Base-by-base conservation (phyloP, 2,888 invertebrate species). In the Sesia apiformis region DNA sequence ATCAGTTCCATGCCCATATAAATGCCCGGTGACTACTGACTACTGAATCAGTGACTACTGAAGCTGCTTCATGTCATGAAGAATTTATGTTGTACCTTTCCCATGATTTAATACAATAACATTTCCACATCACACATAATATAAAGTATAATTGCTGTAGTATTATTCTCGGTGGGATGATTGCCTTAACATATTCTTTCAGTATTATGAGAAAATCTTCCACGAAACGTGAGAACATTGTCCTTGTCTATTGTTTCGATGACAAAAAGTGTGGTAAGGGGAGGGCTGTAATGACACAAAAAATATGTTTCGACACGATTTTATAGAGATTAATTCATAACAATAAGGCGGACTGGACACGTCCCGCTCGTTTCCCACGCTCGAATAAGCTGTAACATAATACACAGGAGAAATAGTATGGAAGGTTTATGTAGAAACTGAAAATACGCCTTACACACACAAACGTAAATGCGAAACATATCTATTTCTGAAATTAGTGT, bases 291-390 rank as follows among this genome's bases (percentile, higher is more conserved):
- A 38, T 50, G 7, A 46, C 5, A 52, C 51, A 52, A 46, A 50
- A 54, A 57, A 52, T 49, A 49, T 52, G 46, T 55, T 55, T 53
- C 53, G 38, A 58, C 53, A 57, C 52, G 52, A 52, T 50, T 55
- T 49, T 53, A 57, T 56, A 59, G 52, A 62, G 61, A 62, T 60
- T 61, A 60, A 58, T 59, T 61, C 56, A 59, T 55, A 59, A 66
- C 62, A 64, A 62, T 64, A 61, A 60, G 56, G 56, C 56, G 50
- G 53, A 58, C 56, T 58, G 62, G 55, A 57, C 56, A 52, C 58
- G 56, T 49, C 55, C 55, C 51, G 57, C 23, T 53, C 41, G 52
- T 62, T 50, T 62, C 61, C 57, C 62, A 66, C 60, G 60, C 51
- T 57, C 53, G 59, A 62, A 54, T 58, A 53, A 57, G 53, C 53